Percentiles rank a stretch among this genome's conserved stretches.
These are phyloP conservation scores for Acheta domesticus DNA, from an alignment of 2,888 invertebrate genomes.

Conservation along the genomic window DNA sequence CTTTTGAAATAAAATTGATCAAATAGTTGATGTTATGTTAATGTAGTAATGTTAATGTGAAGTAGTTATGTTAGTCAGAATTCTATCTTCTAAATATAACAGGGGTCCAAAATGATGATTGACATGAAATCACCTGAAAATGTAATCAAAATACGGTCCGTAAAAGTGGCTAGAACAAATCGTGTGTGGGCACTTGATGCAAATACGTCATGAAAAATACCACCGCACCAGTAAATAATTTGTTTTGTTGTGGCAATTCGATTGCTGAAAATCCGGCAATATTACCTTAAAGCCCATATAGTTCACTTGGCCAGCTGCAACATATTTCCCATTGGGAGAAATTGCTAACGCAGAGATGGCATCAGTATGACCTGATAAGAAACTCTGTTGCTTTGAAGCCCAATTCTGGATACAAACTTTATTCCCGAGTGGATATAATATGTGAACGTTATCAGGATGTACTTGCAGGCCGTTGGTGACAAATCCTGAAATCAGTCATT, in stretches of 20 bases:
- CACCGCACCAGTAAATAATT: not conserved
- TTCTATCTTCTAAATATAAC: no score
- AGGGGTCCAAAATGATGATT: no score
- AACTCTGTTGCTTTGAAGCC: constrained; percentile 66
- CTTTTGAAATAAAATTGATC: no score
- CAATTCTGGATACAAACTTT: constrained; percentile 71
- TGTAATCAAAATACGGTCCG: no score
- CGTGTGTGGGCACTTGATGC: not conserved
- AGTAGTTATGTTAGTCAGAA: no score
- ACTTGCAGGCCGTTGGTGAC: constrained; percentile 59
- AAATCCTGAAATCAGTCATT: constrained; percentile 44
- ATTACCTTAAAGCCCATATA: constrained; percentile 82
- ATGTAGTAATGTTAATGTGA: no score
- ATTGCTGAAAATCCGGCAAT: not conserved
- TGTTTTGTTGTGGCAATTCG: no score
- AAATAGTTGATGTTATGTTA: no score
- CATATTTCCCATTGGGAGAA: constrained; percentile 68
- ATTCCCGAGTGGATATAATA: constrained; percentile 74
- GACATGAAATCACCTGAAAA: no score
- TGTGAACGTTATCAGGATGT: constrained; percentile 68
- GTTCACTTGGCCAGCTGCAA: constrained; percentile 88
- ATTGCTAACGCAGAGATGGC: constrained; percentile 72
- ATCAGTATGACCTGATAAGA: constrained; percentile 77
- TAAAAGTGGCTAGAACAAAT: no score
- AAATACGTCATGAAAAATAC: not conserved